Evolutionary conservation across 2,797 vertebrate genomes (phyloP).

Genomic region (Propithecus deckenii): DNA sequence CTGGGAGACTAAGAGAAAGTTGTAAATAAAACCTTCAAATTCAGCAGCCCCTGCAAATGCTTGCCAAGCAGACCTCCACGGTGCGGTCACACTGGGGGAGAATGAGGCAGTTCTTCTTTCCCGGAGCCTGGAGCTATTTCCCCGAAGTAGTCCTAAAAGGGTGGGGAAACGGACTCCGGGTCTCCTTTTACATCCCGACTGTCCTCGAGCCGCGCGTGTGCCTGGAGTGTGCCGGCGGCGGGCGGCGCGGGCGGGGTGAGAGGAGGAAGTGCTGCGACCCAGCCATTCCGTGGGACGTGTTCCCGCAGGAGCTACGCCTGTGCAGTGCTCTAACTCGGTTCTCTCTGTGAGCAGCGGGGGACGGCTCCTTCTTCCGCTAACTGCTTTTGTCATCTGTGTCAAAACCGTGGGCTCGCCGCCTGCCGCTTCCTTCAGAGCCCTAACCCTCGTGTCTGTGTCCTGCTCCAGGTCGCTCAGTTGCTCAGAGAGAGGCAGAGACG

Average conservation of each 20-base stretch:
- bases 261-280: neutral
- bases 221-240: neutral
- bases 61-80: neutral
- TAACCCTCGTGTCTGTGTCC: neutral
- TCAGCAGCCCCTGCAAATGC: neutral
- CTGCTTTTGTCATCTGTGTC: neutral
- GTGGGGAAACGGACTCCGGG: neutral
- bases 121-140: neutral
- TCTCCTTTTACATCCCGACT: neutral
- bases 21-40: neutral
- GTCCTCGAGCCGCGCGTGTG: neutral
- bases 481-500: conserved; percentile 77
- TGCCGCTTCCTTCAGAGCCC: neutral
- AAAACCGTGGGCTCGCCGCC: neutral
- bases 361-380: neutral
- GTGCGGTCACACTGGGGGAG: neutral
- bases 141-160: neutral
- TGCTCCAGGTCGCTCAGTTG: conserved; percentile 73
- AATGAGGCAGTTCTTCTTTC: neutral
- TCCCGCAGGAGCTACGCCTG: neutral
- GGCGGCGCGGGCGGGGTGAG: neutral
- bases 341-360: neutral
- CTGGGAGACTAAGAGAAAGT: neutral
- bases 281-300: neutral
- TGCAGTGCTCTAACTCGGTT: neutral